Conservation (phyloP, 2,797 vertebrate species). For the Lutjanus campechanus region DNA sequence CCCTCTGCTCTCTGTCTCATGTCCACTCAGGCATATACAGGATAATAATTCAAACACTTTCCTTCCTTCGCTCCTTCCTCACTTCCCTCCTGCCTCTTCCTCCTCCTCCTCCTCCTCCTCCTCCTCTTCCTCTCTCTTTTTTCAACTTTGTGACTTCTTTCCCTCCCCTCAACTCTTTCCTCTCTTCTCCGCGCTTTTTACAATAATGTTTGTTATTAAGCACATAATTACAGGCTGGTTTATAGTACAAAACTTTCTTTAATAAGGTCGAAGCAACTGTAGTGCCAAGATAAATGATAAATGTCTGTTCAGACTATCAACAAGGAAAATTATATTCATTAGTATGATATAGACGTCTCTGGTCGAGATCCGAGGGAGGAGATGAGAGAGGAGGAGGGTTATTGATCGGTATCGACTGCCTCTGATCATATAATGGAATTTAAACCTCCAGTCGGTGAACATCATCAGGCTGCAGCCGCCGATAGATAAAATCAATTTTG, state of each 20-base stretch:
- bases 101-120: background rate
- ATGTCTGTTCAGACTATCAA: background rate
- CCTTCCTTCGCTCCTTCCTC: conserved; percentile 63
- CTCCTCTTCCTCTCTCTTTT: background rate
- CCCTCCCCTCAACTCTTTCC: conserved; percentile 35
- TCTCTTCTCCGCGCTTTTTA: conserved; percentile 47
- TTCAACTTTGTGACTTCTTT: conserved; percentile 18
- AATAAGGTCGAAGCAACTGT: background rate
- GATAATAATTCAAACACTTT: conserved; percentile 79
- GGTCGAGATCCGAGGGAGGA: background rate
- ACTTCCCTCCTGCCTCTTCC: conserved; percentile 37
- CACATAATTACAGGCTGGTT: conserved; percentile 45
- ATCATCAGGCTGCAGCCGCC: conserved; percentile 27
- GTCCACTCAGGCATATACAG: conserved; percentile 74
- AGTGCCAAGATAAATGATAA: background rate
- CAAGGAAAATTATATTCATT: background rate
- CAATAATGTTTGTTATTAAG: conserved; percentile 74
- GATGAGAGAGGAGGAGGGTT: conserved; percentile 7
- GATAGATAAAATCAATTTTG: conserved; percentile 49
- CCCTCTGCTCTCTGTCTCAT: conserved; percentile 61
- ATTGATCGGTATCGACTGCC: conserved; percentile 53
- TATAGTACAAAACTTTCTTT: background rate
- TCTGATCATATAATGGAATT: conserved; percentile 67
- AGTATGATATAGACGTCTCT: background rate
- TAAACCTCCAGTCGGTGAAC: conserved; percentile 59